A percentile compares a stretch with the other conserved stretches of the same genome.
Evolutionary conservation across 2,113 vertebrate species (phyloP).

Genomic region (Saimiri boliviensis): DNA sequence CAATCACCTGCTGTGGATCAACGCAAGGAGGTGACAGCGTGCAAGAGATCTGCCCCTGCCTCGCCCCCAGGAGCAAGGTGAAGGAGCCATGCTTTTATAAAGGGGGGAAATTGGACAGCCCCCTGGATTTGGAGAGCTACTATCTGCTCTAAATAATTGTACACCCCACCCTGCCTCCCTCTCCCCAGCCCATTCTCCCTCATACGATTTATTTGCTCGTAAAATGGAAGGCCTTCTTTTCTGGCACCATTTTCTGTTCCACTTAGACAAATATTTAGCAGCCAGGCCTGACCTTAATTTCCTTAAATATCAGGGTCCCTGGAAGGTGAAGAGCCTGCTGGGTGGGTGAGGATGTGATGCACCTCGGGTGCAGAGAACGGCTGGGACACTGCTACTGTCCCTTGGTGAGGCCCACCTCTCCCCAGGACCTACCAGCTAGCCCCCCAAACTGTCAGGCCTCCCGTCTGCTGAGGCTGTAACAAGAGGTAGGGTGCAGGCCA

Average conservation of each 20-base stretch:
- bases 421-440: fast-evolving
- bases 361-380: background rate
- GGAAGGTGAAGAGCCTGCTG: slow-evolving; percentile 51
- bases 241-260: slow-evolving; percentile 72
- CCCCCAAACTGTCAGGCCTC: background rate
- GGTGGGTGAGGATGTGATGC: background rate
- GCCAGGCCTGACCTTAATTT: slow-evolving; percentile 79
- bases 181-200: slow-evolving; percentile 9
- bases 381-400: background rate
- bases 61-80: background rate
- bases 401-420: background rate
- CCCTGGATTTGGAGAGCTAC: background rate
- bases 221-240: slow-evolving; percentile 80
- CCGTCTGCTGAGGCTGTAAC: background rate
- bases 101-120: no score
- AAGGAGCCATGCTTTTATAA: background rate
- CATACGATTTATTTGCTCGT: slow-evolving; percentile 80
- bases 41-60: background rate
- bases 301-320: slow-evolving; percentile 77
- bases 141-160: slow-evolving; percentile 59
- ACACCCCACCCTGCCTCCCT: background rate
- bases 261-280: slow-evolving; percentile 81
- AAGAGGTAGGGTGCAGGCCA: background rate
- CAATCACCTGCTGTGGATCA: background rate
- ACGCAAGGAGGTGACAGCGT: background rate